phyloP scores from a whole-genome alignment of 2,888 invertebrate genomes.

The Ectropis crepuscularia region DNA sequence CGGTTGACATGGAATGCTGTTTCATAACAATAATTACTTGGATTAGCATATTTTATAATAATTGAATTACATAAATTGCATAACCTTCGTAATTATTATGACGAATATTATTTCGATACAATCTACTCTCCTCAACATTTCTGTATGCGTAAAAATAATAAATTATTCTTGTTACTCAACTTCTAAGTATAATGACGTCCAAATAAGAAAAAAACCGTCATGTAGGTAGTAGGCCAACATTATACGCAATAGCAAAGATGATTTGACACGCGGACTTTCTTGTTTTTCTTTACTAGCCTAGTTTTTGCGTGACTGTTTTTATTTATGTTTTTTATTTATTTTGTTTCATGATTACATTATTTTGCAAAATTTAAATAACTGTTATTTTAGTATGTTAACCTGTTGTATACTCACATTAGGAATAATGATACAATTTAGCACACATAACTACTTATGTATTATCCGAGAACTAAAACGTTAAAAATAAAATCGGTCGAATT shows the following conservation, averaged over 20 bases:
- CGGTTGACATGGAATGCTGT: conserved; percentile 15
- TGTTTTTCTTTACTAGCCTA: neutral
- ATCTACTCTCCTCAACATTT: conserved; percentile 22
- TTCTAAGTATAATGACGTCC: conserved; percentile 24
- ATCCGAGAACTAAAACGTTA: too few relatives aligned
- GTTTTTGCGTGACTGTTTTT: conserved; percentile 1
- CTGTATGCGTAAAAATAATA: conserved; percentile 20
- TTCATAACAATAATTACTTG: conserved; percentile 21
- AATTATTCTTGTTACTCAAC: conserved; percentile 34
- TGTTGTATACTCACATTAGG: too few relatives aligned
- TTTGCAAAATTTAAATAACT: too few relatives aligned
- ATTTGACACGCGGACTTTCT: conserved; percentile 17
- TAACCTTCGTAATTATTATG: conserved; percentile 22
- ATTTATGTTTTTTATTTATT: too few relatives aligned
- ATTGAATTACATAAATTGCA: conserved; percentile 26
- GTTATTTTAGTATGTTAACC: too few relatives aligned
- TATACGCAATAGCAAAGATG: conserved; percentile 22
- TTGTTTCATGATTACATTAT: too few relatives aligned
- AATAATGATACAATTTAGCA: too few relatives aligned
- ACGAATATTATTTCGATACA: conserved; percentile 25
- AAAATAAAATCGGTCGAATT: too few relatives aligned
- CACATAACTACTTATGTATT: too few relatives aligned
- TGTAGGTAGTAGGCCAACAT: conserved; percentile 23
- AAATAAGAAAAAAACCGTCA: conserved; percentile 32
- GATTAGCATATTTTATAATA: conserved; percentile 25